Base-by-base conservation (phyloP, 2,113 vertebrate species). In the Rhinoderma darwinii region DNA sequence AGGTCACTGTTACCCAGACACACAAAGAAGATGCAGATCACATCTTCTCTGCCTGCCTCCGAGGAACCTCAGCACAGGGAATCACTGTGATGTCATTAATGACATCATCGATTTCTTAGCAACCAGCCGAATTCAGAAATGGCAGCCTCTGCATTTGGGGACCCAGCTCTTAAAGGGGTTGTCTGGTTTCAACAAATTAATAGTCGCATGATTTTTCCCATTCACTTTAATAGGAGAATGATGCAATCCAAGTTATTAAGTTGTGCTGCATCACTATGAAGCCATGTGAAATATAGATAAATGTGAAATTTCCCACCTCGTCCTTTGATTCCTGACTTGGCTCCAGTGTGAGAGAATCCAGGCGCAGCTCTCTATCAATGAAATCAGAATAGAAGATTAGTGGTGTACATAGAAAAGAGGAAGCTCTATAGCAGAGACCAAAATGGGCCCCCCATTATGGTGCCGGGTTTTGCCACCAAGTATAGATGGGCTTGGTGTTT, bases 261-360 rank as follows among this genome's bases (percentile, higher is more conserved):
- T 25, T 61, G 54, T 6, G 54, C 5, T 25, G 20, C 25, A 59
- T 12, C 54, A n/a, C n/a, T n/a, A n/a, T 7, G 22, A 3, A 5
- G n/a, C 5, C 5, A 4, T 59, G 54, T 27, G 14, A 66, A n/a
- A n/a, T n/a, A 66, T 30, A 30, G 17, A n/a, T 59, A 35, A 35
- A 32, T 41, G 5, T n/a, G 5, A 41, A 7, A 41, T 10, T 4
- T 61, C 85, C 82, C 7, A 87, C 85, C 85, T 61, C 39, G 10
- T 82, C 68, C 32, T 82, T 82, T 10, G 78, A 44, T 47, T 87
- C 85, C 39, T 87, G 47, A 15, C 10, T 75, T 18, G 66, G 15
- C 15, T 72, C 51, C 47, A 82, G 12, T 18, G 85, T 82, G 12
- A 82, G 66, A 44, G 85, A 74, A 35, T 82, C 78, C 85, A 87